phyloP scores from a whole-genome alignment of 2,888 invertebrate species.

The Morinoia aosen region DNA sequence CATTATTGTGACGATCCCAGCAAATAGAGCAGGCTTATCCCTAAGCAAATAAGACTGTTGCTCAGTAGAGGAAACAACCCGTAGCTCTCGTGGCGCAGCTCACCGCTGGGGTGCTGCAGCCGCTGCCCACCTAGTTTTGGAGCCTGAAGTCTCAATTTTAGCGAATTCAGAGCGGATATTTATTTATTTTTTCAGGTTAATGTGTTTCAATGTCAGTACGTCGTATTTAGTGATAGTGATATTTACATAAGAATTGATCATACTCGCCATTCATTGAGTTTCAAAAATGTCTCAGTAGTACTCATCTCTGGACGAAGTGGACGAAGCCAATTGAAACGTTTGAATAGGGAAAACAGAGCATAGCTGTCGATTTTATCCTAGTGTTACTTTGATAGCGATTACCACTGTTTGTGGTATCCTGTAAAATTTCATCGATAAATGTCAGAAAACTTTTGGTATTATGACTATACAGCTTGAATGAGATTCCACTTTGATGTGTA shows the following conservation, averaged over 20 bases:
- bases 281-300: background rate
- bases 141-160: background rate
- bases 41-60: slow-evolving; percentile 25
- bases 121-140: background rate
- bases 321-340: background rate
- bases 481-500: no score
- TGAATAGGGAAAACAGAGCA: background rate
- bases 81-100: background rate
- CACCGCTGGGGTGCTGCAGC: background rate
- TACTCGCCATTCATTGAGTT: background rate
- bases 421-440: background rate
- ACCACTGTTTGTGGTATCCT: background rate
- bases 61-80: background rate
- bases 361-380: background rate
- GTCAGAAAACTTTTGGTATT: background rate
- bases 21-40: slow-evolving; percentile 36
- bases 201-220: background rate
- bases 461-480: no score
- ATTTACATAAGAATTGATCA: background rate
- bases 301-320: background rate
- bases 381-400: background rate
- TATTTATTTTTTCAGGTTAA: background rate
- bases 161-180: background rate
- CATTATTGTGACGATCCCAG: slow-evolving; percentile 29
- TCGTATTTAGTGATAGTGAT: background rate